phyloP scores from a whole-genome alignment of 2,888 invertebrate species.

The Diaprepes abbreviatus region DNA sequence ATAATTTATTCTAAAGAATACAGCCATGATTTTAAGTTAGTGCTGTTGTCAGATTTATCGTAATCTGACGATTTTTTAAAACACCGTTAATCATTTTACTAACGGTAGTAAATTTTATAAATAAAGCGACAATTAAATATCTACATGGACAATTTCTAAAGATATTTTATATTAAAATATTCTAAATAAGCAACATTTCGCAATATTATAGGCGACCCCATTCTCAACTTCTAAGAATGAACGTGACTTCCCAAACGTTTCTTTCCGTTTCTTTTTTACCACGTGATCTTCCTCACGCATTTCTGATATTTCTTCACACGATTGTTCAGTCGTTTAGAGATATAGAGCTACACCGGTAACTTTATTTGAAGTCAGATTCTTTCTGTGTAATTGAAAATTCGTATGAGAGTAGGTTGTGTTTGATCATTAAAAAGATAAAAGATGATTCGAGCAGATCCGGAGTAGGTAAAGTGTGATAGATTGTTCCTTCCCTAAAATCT shows the following conservation, averaged over 20 bases:
- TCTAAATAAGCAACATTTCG: not conserved
- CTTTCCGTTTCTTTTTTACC: not conserved
- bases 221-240: not conserved
- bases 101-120: too few species aligned
- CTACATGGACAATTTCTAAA: too few species aligned
- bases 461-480: not conserved
- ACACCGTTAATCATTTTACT: too few species aligned
- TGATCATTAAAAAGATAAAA: not conserved
- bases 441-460: not conserved
- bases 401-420: not conserved
- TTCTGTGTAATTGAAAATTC: not conserved
- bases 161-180: too few species aligned
- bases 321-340: not conserved
- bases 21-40: too few species aligned
- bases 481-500: conserved; percentile 14
- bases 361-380: too few species aligned
- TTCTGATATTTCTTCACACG: conserved; percentile 3
- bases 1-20: too few species aligned
- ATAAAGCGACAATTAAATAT: too few species aligned
- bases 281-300: conserved; percentile 8
- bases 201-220: not conserved
- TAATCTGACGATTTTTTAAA: too few species aligned
- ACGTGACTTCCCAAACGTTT: not conserved
- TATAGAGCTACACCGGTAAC: too few species aligned
- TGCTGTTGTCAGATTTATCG: too few species aligned